Base-by-base conservation (phyloP, 2,797 vertebrate species). In the Tamandua tetradactyla region DNA sequence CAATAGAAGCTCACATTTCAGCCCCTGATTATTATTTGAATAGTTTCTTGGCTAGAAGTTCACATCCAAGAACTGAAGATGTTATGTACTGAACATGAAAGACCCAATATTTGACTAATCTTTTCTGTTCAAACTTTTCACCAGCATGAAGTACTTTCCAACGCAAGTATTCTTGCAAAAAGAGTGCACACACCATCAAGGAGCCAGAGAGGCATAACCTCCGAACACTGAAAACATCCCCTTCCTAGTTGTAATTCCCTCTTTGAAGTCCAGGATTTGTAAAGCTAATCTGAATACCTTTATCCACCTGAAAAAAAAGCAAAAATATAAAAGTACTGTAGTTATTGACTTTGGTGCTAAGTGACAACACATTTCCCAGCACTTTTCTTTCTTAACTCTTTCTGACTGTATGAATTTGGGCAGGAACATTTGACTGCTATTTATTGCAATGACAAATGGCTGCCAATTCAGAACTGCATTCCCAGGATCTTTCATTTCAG, bases 61-160 rank as follows among this genome's bases (percentile, higher is more conserved):
- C 78, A 88, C 40, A 87, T 97, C 27, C 89, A 95, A 96, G 62
- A 72, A 61, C 84, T 94, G 94, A 89, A 95, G 79, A 96, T 92
- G 92, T 96, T 64, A 85, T 74, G 27, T 23, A 88, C 2, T 83
- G 74, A 87, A 92, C 69, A 94, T 57, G 93, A 94, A 95, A 96
- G 94, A 87, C 89, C 42, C 62, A 93, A 96, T 52, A 35, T 97
- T 95, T 96, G 95, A 95, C 96, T 55, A 95, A 82, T 95, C 80
- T 95, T 97, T 97, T 94, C 93, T 92, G 81, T 96, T 97, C 86
- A 94, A 92, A 27, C 30, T 83, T 97, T 97, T 97, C 94, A 75
- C 61, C 94, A 81, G 69, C 84, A 84, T 59, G 40, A 96, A 96
- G 78, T 61, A 96, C 82, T 95, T 95, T 94, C 95, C 94, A 97